phyloP scores from a whole-genome alignment of 2,113 vertebrate species.

The Sula dactylatra region DNA sequence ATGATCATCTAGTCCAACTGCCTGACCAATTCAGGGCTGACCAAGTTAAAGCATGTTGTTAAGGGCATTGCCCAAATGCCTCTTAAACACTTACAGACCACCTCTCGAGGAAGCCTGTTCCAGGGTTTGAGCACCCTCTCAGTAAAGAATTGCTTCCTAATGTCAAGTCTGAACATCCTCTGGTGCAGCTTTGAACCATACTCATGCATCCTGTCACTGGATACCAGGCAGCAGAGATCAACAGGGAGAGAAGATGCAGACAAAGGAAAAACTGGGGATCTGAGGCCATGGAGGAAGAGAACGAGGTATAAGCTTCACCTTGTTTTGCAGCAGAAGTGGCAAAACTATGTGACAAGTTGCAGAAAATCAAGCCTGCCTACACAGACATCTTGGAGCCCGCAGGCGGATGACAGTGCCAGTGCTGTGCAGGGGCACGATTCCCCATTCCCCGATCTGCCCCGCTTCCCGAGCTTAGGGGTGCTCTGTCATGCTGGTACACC shows the following conservation, averaged over 20 bases:
- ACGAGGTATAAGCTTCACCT: not conserved
- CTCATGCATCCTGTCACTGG: accelerated
- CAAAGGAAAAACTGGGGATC: not conserved
- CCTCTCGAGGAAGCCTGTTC: not conserved
- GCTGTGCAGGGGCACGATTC: not conserved
- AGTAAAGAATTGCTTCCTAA: not conserved
- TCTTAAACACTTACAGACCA: not conserved
- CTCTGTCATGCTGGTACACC: not conserved
- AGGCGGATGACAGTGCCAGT: accelerated
- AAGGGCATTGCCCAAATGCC: not conserved
- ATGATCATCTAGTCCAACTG: not conserved
- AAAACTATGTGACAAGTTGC: not conserved
- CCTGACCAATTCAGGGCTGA: not conserved
- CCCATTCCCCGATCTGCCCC: not conserved
- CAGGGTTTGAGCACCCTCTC: not conserved
- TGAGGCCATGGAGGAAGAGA: not conserved
- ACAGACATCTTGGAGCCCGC: accelerated
- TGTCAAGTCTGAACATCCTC: not conserved
- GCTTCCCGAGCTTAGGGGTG: accelerated
- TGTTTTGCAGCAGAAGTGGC: not conserved
- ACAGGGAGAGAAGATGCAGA: not conserved
- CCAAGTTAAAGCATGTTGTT: not conserved
- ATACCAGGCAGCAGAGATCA: not conserved
- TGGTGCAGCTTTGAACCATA: not conserved
- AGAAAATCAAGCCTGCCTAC: not conserved